Percentiles rank a stretch among this genome's conserved stretches.
phyloP scores from a whole-genome alignment of 2,113 vertebrate species.

The Apistogramma diplotaenia region DNA sequence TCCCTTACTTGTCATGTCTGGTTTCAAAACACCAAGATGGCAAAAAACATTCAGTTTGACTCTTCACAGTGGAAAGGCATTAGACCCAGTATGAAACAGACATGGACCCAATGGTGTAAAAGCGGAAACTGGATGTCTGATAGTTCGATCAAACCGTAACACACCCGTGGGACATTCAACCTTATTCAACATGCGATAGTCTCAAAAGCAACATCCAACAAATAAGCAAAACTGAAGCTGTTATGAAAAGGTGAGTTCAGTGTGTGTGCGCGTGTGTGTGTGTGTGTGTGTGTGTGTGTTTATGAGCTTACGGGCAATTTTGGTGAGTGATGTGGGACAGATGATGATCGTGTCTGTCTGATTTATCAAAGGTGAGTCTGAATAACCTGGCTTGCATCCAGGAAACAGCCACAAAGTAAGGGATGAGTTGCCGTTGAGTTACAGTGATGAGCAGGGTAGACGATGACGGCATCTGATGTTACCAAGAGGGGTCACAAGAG shows the following conservation, averaged over 20 bases:
- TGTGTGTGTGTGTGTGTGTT: too few species aligned
- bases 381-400: neutral
- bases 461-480: neutral
- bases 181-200: neutral
- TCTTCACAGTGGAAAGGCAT: neutral
- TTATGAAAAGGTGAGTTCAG: neutral
- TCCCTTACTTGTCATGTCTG: neutral
- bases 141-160: neutral
- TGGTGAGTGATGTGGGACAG: neutral
- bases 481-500: neutral
- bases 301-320: neutral
- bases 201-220: neutral
- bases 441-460: neutral
- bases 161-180: neutral
- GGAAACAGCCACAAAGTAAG: neutral
- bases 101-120: neutral
- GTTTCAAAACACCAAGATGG: neutral
- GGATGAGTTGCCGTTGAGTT: neutral
- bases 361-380: neutral
- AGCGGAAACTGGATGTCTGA: neutral
- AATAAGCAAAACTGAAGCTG: neutral
- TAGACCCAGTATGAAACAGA: neutral
- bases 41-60: accelerated
- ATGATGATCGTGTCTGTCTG: neutral
- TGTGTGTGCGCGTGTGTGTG: too few species aligned